Base-by-base conservation (phyloP, 2,113 vertebrate genomes). In the Gopherus evgoodei region DNA sequence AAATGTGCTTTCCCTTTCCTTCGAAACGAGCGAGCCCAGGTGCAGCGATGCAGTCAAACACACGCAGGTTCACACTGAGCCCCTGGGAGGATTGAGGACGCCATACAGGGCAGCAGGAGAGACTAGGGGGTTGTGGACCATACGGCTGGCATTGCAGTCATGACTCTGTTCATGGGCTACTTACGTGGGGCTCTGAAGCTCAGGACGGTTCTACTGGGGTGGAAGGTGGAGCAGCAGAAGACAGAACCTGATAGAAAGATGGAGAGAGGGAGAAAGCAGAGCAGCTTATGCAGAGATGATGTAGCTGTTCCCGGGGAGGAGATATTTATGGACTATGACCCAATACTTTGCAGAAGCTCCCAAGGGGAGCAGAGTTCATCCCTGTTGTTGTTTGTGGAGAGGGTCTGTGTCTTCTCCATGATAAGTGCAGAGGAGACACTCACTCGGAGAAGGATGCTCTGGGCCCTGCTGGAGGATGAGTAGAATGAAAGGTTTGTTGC, bases 31-130 rank as follows among this genome's bases (percentile, higher is more conserved):
- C 19, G 4, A 38, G 5, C 65, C 65, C n/a, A 22, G 17, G 8
- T 21, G 65, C 65, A 35, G 35, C 19, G 62, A 21, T 10, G n/a
- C 19, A 72, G 65, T 19, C 35, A 22, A 62, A 59, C 27, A 29
- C 29, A 31, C 1, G 29, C 29, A 69, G 35, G n/a, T 22, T 38
- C 65, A 38, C 65, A 22, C n/a, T 8, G 8, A 38, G n/a, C 65
- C 8, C 35, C n/a, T 3, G 19, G n/a, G 17, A 38, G n/a, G n/a
- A 22, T 11, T 3, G 17, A 6, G n/a, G n/a, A 22, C n/a, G 5
- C n/a, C 35, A 72, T 38, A 38, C 4, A 22, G 65, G 19, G 65
- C 35, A 38, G 35, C 8, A 38, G 11, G 65, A 38, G n/a, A 38
- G 8, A 31, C 16, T 22, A 38, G 17, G 17, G 35, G 65, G n/a